phyloP scores from a whole-genome alignment of 23 tunicate genomes.

The Oikopleura vanhoeffeni region DNA sequence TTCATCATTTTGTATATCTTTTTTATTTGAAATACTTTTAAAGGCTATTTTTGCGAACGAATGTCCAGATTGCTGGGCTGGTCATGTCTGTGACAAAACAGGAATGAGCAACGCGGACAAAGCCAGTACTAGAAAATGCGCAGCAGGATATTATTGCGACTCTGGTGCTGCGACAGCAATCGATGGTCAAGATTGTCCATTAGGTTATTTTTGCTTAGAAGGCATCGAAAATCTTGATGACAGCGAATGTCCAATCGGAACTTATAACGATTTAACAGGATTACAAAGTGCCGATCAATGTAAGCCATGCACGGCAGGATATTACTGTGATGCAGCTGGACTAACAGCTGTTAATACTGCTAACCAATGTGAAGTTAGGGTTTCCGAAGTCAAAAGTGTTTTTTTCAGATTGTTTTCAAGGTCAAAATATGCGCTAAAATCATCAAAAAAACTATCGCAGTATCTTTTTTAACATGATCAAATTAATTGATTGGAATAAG shows the following conservation, averaged over 20 bases:
- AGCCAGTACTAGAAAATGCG: slow-evolving; percentile 31
- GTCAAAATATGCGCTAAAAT: too few species aligned
- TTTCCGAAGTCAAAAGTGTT: too few species aligned
- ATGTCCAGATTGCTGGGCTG: slow-evolving; percentile 24
- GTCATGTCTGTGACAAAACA: slow-evolving; percentile 21
- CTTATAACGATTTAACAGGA: slow-evolving; percentile 5
- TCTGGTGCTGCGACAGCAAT: slow-evolving; percentile 11
- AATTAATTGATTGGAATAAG: too few species aligned
- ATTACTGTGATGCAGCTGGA: slow-evolving; percentile 42
- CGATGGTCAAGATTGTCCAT: background rate
- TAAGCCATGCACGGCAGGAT: slow-evolving; percentile 43
- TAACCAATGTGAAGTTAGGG: too few species aligned
- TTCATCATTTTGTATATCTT: background rate
- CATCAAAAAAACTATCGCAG: too few species aligned
- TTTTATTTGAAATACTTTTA: background rate
- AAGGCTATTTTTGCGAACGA: background rate
- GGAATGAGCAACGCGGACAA: too few species aligned
- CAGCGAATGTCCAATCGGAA: slow-evolving; percentile 29
- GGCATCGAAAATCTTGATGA: too few species aligned
- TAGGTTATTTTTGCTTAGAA: too few species aligned
- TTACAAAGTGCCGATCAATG: slow-evolving; percentile 34
- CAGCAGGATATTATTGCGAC: slow-evolving; percentile 35
- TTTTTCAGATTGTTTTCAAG: too few species aligned
- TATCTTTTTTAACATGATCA: too few species aligned
- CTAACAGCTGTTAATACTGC: slow-evolving; percentile 23